phyloP scores from a whole-genome alignment of 2,113 vertebrate species.

The Anhinga rufa region DNA sequence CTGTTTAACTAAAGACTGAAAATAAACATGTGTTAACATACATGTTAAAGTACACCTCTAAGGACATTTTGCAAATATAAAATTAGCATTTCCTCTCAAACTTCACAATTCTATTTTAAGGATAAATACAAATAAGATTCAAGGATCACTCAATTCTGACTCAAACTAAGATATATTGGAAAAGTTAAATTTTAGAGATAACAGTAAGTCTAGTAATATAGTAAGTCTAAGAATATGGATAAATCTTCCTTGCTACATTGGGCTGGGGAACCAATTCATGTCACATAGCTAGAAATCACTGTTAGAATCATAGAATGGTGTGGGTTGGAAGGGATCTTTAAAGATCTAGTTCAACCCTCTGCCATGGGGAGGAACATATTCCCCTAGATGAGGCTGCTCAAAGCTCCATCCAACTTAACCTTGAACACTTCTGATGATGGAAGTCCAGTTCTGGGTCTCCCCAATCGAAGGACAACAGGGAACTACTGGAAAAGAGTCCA shows the following conservation, averaged over 20 bases:
- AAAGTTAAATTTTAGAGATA: neutral
- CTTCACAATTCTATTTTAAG: neutral
- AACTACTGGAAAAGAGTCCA: too few relatives aligned
- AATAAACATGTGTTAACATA: neutral
- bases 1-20: neutral
- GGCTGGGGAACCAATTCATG: fast-evolving
- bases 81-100: neutral
- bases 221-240: neutral
- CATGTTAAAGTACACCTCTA: neutral
- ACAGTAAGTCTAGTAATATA: too few relatives aligned
- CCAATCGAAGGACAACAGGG: too few relatives aligned
- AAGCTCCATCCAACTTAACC: neutral
- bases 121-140: neutral
- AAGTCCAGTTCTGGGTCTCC: too few relatives aligned
- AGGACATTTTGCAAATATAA: neutral
- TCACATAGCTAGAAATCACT: neutral
- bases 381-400: neutral
- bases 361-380: fast-evolving
- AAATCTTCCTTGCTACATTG: neutral
- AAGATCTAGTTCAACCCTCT: neutral
- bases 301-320: neutral
- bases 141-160: neutral
- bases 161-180: neutral
- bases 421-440: neutral
- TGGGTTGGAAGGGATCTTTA: neutral